phyloP scores from a whole-genome alignment of 1,140 invertebrate genomes.

The Tetragonula clypearis region DNA sequence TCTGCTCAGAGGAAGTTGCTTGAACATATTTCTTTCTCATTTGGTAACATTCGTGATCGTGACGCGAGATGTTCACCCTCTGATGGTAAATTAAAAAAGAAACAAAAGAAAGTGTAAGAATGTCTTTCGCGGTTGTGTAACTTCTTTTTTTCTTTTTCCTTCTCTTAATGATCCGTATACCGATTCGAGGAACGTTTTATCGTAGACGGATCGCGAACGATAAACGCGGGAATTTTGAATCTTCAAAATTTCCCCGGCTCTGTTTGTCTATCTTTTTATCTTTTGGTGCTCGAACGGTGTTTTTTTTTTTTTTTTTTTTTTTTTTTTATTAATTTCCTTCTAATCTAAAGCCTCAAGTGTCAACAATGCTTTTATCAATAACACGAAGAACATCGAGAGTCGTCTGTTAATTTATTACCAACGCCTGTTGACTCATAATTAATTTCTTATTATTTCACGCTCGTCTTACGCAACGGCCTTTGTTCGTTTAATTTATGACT shows the following conservation, averaged over 20 bases:
- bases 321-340: no score
- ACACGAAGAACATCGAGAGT: neutral
- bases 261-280: no score
- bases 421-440: neutral
- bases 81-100: neutral
- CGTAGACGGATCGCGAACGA: neutral
- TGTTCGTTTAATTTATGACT: neutral
- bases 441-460: neutral
- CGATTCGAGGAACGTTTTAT: neutral
- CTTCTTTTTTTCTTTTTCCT: no score
- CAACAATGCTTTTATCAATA: no score
- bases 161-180: neutral
- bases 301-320: no score
- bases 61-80: neutral
- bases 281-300: no score
- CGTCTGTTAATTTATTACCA: neutral
- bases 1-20: neutral
- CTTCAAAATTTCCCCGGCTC: neutral
- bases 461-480: neutral
- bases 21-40: constrained; percentile 22
- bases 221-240: neutral
- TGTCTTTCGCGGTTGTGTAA: no score
- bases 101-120: neutral
- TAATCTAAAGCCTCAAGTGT: no score
- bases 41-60: neutral